Evolutionary conservation across 2,888 invertebrate genomes (phyloP), one percentile per base, ranked within the genome.

Genomic region (Polymixis lichenea): DNA sequence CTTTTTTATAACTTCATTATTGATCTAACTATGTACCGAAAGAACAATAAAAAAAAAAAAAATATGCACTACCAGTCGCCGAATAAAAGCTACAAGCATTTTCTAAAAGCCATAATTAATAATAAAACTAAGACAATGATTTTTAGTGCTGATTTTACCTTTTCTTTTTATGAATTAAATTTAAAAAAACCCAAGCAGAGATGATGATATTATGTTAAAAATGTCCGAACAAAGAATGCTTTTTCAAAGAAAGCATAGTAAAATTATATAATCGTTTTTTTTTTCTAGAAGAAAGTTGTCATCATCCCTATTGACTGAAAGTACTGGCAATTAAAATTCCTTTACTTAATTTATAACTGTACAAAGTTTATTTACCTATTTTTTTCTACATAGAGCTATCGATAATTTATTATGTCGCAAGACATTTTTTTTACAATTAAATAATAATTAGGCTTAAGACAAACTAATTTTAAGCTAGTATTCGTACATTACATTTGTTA

Each of bases 21-120:
- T 25, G 22, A 73, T 43, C 19, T 79, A 13, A 58, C 0, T 60
- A 32, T 71, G 32, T 80, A 46, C 72, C 25, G 22, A 53, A 53
- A 55, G 13, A 19, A 22, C 5, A 11, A 15, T 49, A 6, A 9
- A 19, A n/a, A n/a, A 28, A 17, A 46, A 65, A 67, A 25, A 13
- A 32, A 53, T 38, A 80, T 49, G 28, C 46, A 32, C 51, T 43
- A 81, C 51, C 51, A 74, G 51, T 77, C 32, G 75, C 49, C 15
- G 61, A 77, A 74, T 61, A 76, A n/a, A 73, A 74, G 19, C 75
- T 64, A 74, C 43, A 64, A 46, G 22, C 46, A 55, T 72, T 77
- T 46, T 38, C 43, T 81, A 46, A 28, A 60, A 82, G 43, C 49
- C 38, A 62, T 60, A n/a, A 22, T 25, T 28, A 56, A 32, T 46